Evolutionary conservation across 2,113 vertebrate genomes (phyloP), one percentile per base, ranked within the genome.

Genomic region (Apteryx mantelli): DNA sequence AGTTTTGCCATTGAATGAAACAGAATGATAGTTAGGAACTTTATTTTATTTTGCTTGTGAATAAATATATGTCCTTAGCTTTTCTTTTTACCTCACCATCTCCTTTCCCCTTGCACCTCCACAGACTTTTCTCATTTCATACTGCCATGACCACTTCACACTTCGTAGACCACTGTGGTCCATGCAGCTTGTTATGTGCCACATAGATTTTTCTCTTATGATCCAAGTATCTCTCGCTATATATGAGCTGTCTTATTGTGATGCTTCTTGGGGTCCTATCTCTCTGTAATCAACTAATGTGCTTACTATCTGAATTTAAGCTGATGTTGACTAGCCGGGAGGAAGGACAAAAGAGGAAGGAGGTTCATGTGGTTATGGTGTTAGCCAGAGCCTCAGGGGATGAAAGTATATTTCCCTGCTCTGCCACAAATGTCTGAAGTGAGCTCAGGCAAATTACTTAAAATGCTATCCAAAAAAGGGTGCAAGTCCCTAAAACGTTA

Each of bases 321-420:
- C 88, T 83, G 80, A 75, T 65, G 89, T 48, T 93, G 76, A 56
- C 21, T n/a, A 81, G 93, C 38, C 12, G 2, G 73, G 38, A 95
- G 94, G 94, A 97, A 97, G 91, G 73, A 86, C 93, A 96, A 97
- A 96, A 97, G 95, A 97, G 95, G 95, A 97, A 97, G 96, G 94
- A 96, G 44, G 30, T 80, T 3, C 17, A 77, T 95, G 94, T 12
- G 95, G 96, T 96, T 96, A 93, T 52, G 93, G 97, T 97, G 94
- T 94, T 97, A 96, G 94, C 96, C 95, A 95, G 93, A 95, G 93
- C 89, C 96, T 90, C 96, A 76, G 93, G 97, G 94, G 97, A 96
- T 96, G 82, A 91, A 78, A 73, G 65, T 96, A n/a, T 24, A 75
- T 95, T 97, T 96, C 53, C 89, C 50, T 88, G 61, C 36, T 93